Conservation (phyloP, 2,113 vertebrate species). For the Nymphicus hollandicus region DNA sequence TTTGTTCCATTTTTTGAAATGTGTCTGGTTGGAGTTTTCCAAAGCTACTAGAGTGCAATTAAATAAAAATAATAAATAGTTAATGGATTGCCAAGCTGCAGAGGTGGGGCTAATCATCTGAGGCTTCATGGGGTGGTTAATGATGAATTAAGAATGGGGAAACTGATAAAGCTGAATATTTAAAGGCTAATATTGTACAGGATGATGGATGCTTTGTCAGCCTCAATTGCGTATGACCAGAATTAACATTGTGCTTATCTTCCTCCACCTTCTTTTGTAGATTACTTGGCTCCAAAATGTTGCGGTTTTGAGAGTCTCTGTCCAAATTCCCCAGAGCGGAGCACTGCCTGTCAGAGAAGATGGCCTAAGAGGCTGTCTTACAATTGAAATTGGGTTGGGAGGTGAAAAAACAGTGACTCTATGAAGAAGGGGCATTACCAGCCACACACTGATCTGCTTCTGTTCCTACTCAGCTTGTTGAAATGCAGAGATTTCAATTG, state of each 20-base stretch:
- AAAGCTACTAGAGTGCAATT: conserved; percentile 1
- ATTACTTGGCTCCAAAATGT: neutral
- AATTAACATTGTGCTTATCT: conserved; percentile 41
- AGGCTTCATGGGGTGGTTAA: conserved; percentile 43
- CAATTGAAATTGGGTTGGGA: neutral
- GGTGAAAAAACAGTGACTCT: neutral
- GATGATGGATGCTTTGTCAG: conserved; percentile 56
- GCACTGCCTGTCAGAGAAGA: neutral
- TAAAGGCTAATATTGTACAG: conserved; percentile 36
- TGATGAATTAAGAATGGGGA: conserved; percentile 48
- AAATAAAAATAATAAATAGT: conserved; percentile 57
- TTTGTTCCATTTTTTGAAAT: conserved; percentile 36
- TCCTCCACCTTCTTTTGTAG: neutral
- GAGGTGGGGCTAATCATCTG: conserved; percentile 49
- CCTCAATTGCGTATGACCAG: neutral
- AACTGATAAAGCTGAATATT: conserved; percentile 58
- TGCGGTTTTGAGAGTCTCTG: neutral
- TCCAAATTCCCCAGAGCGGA: conserved; percentile 5
- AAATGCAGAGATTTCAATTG: conserved; percentile 16
- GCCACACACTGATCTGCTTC: neutral
- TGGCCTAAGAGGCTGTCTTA: neutral
- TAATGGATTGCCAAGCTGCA: conserved; percentile 38
- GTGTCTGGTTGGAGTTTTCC: conserved; percentile 14
- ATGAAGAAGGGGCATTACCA: accelerated
- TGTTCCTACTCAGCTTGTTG: neutral